Percentiles rank a stretch among this genome's conserved stretches.
Evolutionary conservation across 2,888 invertebrate species (phyloP).

Genomic region (Malacosoma neustria): DNA sequence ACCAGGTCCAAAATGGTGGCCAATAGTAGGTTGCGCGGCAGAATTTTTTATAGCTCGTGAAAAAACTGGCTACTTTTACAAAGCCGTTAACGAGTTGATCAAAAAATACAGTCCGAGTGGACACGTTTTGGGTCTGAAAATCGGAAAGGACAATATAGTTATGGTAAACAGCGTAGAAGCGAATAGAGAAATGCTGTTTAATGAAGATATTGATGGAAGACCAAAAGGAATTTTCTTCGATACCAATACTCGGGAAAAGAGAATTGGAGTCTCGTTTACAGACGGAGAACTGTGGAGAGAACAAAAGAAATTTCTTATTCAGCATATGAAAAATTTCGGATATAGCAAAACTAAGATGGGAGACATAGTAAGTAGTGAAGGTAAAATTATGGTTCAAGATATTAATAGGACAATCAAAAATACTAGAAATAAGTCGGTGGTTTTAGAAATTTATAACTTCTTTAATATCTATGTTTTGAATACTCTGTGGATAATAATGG

Average conservation of each 20-base stretch:
- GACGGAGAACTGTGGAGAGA: conserved; percentile 84
- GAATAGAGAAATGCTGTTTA: conserved; percentile 82
- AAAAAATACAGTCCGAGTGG: conserved; percentile 68
- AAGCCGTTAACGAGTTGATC: conserved; percentile 78
- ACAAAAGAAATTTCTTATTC: conserved; percentile 83
- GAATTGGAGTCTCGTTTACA: conserved; percentile 82
- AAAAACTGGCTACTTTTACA: conserved; percentile 80
- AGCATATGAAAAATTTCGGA: conserved; percentile 87
- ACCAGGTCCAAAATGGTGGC: conserved; percentile 88
- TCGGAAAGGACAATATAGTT: conserved; percentile 84
- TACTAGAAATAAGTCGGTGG: conserved; percentile 38
- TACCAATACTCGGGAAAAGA: conserved; percentile 83
- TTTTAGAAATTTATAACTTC: conserved; percentile 81
- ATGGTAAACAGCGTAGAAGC: conserved; percentile 81
- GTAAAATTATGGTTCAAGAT: conserved; percentile 76
- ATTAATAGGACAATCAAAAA: conserved; percentile 44
- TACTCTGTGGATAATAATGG: conserved; percentile 89
- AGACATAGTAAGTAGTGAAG: conserved; percentile 81
- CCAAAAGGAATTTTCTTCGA: conserved; percentile 86
- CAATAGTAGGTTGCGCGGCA: conserved; percentile 83
- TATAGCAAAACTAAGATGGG: conserved; percentile 87
- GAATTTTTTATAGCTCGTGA: conserved; percentile 78
- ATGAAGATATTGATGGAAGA: conserved; percentile 85
- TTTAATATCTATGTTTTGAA: conserved; percentile 87
- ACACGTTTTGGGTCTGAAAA: conserved; percentile 80